Conservation (phyloP, 53 echinoderm and acorn worm species). For the Arbacia lixula region DNA sequence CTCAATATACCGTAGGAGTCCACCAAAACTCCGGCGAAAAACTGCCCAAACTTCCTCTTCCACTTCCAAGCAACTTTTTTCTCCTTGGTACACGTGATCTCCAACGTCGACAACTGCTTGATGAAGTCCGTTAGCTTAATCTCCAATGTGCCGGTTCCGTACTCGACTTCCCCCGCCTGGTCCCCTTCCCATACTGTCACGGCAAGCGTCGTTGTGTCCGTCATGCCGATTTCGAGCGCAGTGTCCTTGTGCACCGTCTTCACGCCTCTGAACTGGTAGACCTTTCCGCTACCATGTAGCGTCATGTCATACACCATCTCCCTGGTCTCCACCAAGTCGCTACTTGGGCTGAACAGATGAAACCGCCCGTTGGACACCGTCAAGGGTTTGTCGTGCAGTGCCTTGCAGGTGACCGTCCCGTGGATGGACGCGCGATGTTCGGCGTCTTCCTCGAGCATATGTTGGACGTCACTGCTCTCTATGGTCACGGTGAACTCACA, state of each 20-base stretch:
- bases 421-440: constrained; percentile 65
- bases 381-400: constrained; percentile 56
- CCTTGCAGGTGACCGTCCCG: constrained; percentile 66
- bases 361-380: constrained; percentile 65
- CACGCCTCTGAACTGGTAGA: constrained; percentile 60
- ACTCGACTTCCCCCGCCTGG: constrained; percentile 3
- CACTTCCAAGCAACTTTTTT: constrained; percentile 57
- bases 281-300: constrained; percentile 43
- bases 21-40: constrained; percentile 71
- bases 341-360: constrained; percentile 63
- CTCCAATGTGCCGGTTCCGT: constrained; percentile 59
- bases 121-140: constrained; percentile 70
- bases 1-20: constrained; percentile 64
- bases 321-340: constrained; percentile 49
- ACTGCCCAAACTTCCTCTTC: constrained; percentile 71
- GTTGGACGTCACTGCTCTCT: constrained; percentile 53
- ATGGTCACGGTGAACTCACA: constrained; percentile 71
- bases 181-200: constrained; percentile 58
- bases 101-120: constrained; percentile 70
- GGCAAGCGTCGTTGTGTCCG: constrained; percentile 68
- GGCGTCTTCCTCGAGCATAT: constrained; percentile 64
- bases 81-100: constrained; percentile 47
- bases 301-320: constrained; percentile 73
- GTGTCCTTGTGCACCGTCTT: constrained; percentile 74
- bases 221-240: constrained; percentile 68